Evolutionary conservation across 2,888 invertebrate genomes (phyloP).

Genomic region (Prenolepis imparis): DNA sequence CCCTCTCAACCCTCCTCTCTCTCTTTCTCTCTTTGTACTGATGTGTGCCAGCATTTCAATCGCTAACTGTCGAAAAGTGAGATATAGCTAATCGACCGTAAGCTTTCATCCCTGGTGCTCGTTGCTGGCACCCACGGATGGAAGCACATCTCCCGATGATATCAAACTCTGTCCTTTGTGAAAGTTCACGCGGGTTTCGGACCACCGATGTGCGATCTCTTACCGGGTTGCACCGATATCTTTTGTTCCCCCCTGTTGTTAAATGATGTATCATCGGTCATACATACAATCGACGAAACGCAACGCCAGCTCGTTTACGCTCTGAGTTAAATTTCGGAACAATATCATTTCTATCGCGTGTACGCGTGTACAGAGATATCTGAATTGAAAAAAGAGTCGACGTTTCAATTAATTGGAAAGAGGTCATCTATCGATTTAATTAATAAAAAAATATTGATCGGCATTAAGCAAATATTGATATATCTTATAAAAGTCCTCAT

Average conservation of each 20-base stretch:
- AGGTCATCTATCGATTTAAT: constrained; percentile 3
- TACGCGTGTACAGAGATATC: background rate
- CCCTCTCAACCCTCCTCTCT: constrained; percentile 45
- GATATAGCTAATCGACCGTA: constrained; percentile 65
- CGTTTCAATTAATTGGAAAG: constrained; percentile 2
- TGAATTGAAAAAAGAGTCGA: background rate
- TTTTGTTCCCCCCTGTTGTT: constrained; percentile 47
- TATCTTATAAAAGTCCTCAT: background rate
- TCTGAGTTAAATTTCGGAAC: constrained; percentile 14
- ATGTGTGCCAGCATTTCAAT: constrained; percentile 61
- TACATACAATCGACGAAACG: constrained; percentile 8
- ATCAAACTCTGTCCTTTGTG: constrained; percentile 46
- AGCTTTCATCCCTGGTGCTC: constrained; percentile 36
- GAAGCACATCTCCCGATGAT: constrained; percentile 28
- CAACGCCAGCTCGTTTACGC: constrained; percentile 18
- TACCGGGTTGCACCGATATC: constrained; percentile 26
- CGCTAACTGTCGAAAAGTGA: constrained; percentile 65
- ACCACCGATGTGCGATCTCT: constrained; percentile 45
- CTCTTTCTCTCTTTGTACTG: constrained; percentile 69
- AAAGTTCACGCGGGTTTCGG: constrained; percentile 30
- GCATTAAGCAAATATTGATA: constrained; percentile 9
- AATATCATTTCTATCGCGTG: background rate
- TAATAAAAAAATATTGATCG: background rate
- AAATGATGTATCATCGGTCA: constrained; percentile 39
- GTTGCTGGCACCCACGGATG: constrained; percentile 33